Evolutionary conservation across 2,888 invertebrate genomes (phyloP), one percentile per base, ranked within the genome.

Genomic region (Drosophila anomalata): DNA sequence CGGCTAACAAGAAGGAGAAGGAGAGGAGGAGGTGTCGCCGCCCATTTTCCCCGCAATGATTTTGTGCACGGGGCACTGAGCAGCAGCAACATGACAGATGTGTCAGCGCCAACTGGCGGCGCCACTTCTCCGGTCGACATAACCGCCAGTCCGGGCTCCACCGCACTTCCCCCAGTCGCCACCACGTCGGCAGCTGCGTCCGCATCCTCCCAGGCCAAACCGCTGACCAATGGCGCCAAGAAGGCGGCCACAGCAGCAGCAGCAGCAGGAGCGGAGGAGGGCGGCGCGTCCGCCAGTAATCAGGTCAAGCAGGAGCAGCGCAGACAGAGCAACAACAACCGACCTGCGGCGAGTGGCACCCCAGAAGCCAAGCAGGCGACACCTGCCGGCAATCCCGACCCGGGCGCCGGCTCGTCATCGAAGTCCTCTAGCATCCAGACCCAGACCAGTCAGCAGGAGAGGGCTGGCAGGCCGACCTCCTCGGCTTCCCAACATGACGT

Each of bases 401-500:
- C 17, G 17, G 11, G 17, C 41, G 41, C 20, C 8, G 17, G 3
- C 33, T 33, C 36, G 11, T 17, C 53, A 12, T 26, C 60, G 11
- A 26, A 20, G 8, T 26, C 57, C 46, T 54, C 22, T 9, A 75
- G 55, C 53, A 62, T 33, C n/a, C 76, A 75, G 29, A 50, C 59
- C 11, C 67, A 59, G 26, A 68, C 51, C 22, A 20, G 51, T 8
- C 71, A 50, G 39, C 63, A 55, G 57, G 61, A 29, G 20, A 26
- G 33, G 52, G 8, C n/a, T 58, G 57, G 44, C 69, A 75, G 77
- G 62, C 39, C 61, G 57, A 50, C 69, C 57, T 36, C 53, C 9
- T 51, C 48, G 50, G 78, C 79, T 24, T 76, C 88, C 29, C 74
- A 79, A 36, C 90, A 90, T 65, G 92, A 92, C 75, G 90, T 91